Evolutionary conservation across 1,140 invertebrate genomes (phyloP), one percentile per base, ranked within the genome.

Genomic region (Steinernema khuongi): DNA sequence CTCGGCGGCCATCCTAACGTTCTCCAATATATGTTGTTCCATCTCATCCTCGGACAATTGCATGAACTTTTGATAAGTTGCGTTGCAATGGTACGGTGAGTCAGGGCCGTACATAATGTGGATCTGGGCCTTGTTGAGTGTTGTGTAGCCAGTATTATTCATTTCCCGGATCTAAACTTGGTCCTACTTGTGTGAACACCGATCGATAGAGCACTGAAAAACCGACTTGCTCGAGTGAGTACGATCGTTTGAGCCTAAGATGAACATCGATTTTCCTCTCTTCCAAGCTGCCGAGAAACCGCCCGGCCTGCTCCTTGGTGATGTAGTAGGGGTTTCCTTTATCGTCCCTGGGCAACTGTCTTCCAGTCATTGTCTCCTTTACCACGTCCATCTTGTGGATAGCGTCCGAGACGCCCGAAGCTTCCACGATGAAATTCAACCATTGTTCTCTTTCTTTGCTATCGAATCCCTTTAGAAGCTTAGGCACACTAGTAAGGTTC

Each of bases 271-370:
- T n/a, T n/a, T n/a, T n/a, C n/a, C n/a, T n/a, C n/a, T n/a, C n/a
- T n/a, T n/a, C n/a, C n/a, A n/a, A n/a, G n/a, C n/a, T n/a, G n/a
- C n/a, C n/a, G n/a, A n/a, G n/a, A n/a, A n/a, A n/a, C n/a, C n/a
- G n/a, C n/a, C 70, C 50, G 41, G 82, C 82, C 32, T 76, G n/a
- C 50, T 83, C 60, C 68, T 84, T 83, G n/a, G 82, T 83, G 69
- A 83, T 82, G 68, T 78, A 83, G 14, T 82, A 74, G 2, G 81
- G 82, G 32, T 74, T 66, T 26, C 82, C 82, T 71, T 79, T 72
- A 30, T 74, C 67, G 43, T 73, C 83, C n/a, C n/a, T n/a, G 19
- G 72, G 68, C 36, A 76, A 72, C 31, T 78, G 32, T 73, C 43
- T 78, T 31, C 50, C 81, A 73, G 67, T 71, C 36, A 73, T 74